Conservation (phyloP, 2,797 vertebrate species). For the Thamnophis elegans region DNA sequence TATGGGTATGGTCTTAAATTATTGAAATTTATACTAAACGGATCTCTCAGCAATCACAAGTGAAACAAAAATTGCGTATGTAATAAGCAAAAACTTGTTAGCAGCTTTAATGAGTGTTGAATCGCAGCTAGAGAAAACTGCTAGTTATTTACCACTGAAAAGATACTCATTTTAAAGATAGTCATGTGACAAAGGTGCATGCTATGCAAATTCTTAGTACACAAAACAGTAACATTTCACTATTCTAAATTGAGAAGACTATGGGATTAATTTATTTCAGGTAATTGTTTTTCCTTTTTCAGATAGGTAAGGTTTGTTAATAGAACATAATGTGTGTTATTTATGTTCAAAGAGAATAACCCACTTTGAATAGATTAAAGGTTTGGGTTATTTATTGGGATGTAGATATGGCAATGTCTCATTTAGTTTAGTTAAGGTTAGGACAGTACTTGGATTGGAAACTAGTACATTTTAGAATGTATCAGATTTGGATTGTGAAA, state of each 20-base stretch:
- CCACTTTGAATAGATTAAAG: conserved; percentile 7
- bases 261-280: conserved; percentile 25
- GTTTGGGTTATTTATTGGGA: not conserved
- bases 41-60: conserved; percentile 51
- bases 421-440: not conserved
- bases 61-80: conserved; percentile 54
- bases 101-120: conserved; percentile 58
- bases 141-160: conserved; percentile 52
- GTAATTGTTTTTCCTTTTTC: conserved; percentile 22
- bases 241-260: conserved; percentile 21
- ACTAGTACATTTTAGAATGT: not conserved
- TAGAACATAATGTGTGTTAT: conserved; percentile 13
- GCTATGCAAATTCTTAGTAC: conserved; percentile 43
- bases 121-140: conserved; percentile 50
- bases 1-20: conserved; percentile 35
- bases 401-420: not conserved
- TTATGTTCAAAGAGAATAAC: conserved; percentile 9
- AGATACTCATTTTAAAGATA: conserved; percentile 52
- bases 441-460: not conserved
- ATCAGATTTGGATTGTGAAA: not conserved
- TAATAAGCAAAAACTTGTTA: conserved; percentile 59
- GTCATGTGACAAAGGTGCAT: conserved; percentile 38
- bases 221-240: conserved; percentile 43
- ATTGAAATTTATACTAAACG: conserved; percentile 53
- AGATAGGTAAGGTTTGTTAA: conserved; percentile 36